These are phyloP conservation scores for Knipowitschia caucasica DNA, from an alignment of 2,797 vertebrate genomes.

Conservation along the genomic window DNA sequence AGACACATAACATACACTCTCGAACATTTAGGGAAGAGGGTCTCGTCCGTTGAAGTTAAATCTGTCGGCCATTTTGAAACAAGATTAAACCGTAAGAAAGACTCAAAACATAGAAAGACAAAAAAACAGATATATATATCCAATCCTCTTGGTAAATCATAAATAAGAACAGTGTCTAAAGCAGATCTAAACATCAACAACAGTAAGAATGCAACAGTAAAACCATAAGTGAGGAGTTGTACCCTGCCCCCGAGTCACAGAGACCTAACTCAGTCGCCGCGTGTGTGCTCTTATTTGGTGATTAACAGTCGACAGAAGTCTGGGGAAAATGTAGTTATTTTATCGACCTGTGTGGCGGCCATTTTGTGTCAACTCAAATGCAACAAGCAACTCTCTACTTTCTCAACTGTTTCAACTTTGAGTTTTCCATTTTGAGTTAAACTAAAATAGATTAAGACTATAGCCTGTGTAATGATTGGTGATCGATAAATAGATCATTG, in stretches of 20 bases:
- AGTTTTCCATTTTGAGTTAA: no score
- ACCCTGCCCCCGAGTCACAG: constrained; percentile 73
- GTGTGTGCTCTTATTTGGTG: no score
- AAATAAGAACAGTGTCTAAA: constrained; percentile 8
- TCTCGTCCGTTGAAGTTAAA: neutral
- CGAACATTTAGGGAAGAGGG: neutral
- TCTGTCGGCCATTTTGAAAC: neutral
- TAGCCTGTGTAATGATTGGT: no score
- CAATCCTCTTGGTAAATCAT: neutral
- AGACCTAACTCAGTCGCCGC: constrained; percentile 31
- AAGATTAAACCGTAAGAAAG: neutral
- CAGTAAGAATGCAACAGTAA: constrained; percentile 34
- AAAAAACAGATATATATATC: neutral
- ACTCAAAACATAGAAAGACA: constrained; percentile 20
- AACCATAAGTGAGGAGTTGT: constrained; percentile 40
- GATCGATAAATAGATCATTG: no score
- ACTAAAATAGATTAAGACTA: no score
- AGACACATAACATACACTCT: no score
- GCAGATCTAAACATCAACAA: neutral
- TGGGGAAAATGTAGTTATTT: no score
- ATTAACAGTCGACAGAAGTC: no score
- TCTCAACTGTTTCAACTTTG: no score
- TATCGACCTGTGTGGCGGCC: no score
- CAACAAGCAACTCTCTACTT: no score
- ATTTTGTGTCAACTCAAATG: no score